Base-by-base conservation (phyloP, 2,797 vertebrate species). In the Coranthus polyacanthus region DNA sequence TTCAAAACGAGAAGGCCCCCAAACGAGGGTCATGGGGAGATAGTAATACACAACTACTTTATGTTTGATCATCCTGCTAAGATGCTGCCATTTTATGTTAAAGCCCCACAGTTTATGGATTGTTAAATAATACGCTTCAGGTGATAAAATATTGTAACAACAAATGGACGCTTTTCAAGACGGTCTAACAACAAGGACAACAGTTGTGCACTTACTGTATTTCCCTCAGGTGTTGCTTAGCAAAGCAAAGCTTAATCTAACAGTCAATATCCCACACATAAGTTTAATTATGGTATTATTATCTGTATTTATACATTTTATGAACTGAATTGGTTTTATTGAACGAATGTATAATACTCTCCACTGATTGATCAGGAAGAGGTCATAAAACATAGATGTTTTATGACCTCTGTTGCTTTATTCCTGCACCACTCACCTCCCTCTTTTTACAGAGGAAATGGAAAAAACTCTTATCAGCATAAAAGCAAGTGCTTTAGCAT, bases 321-420 rank as follows among this genome's bases (percentile, higher is more conserved):
- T 26, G 0, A 34, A 15, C 29, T 55, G 5, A 32, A 10, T 9
- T 9, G 8, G 29, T 26, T 26, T 26, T 26, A 26, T 3, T 26
- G 24, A 8, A 32, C 10, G 2, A 26, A 26, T 26, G 24, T 26
- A 32, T 21, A 18, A 20, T 32, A 26, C n/a, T 16, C 12, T 16
- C 44, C 36, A 59, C 4, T 26, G 56, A 46, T 61, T 59, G 75
- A 79, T 65, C 70, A 2, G n/a, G 10, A 58, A 51, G 42, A 72
- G 21, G 53, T 82, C 66, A 60, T 75, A n/a, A n/a, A n/a, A 53
- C 66, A 83, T 87, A 70, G 55, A 72, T 77, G 58, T 82, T 87
- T 78, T 62, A 85, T 78, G 64, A 67, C 64, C 70, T 59, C 51
- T 50, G 52, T 16, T 64, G 32, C 41, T 56, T 38, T 62, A 46